These are phyloP conservation scores for Luidia sarsii DNA, from an alignment of 53 echinoderm and acorn worm species.

Conservation along the genomic window DNA sequence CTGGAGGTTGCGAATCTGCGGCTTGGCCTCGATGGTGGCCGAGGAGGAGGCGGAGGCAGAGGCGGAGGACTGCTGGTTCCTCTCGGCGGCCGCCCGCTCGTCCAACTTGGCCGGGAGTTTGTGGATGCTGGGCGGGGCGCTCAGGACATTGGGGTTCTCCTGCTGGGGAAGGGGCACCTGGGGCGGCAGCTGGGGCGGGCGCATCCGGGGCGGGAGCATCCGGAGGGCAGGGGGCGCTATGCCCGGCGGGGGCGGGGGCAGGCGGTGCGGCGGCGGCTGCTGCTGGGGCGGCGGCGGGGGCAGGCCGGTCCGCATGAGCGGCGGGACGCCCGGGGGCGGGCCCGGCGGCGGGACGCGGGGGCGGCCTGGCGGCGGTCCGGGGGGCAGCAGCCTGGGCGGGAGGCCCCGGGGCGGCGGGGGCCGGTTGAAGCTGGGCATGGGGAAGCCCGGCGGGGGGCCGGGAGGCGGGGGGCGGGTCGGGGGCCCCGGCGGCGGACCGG, in stretches of 20 bases:
- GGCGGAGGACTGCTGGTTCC: no score
- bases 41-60: no score
- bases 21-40: constrained; percentile 94
- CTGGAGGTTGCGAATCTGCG: constrained; percentile 92
- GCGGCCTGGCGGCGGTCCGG: constrained; percentile 86
- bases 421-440: constrained; percentile 75
- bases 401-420: constrained; percentile 64
- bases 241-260: constrained; percentile 60
- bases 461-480: constrained; percentile 84
- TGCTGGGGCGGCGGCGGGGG: constrained; percentile 53
- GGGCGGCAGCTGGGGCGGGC: constrained; percentile 27
- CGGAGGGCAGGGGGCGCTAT: constrained; percentile 50
- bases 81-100: constrained; percentile 59
- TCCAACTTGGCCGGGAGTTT: constrained; percentile 68
- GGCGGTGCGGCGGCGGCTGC: constrained; percentile 61
- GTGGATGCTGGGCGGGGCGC: constrained; percentile 92
- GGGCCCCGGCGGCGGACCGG: constrained; percentile 79
- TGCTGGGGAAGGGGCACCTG: constrained; percentile 60
- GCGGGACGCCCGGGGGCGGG: constrained; percentile 91
- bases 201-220: constrained; percentile 68
- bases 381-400: constrained; percentile 81
- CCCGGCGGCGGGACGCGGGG: constrained; percentile 91
- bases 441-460: constrained; percentile 82
- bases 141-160: constrained; percentile 93
- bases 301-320: constrained; percentile 60